A percentile compares a stretch with the other conserved stretches of the same genome.
Conservation (phyloP, 2,888 invertebrate genomes). For the Meghimatium bilineatum region DNA sequence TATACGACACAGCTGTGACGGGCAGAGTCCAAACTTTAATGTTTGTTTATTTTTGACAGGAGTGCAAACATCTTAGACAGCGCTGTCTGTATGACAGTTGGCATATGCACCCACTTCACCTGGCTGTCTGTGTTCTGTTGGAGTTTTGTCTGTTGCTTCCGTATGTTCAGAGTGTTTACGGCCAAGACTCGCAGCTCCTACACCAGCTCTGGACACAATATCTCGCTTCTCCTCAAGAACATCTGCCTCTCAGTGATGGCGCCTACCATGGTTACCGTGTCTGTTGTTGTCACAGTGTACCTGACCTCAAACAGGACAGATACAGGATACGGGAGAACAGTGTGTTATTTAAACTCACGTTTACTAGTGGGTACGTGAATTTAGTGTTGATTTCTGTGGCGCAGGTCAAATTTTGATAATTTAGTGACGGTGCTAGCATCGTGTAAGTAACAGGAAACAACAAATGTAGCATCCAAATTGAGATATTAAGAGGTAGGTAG, state of each 20-base stretch:
- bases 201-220: neutral
- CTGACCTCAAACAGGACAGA: neutral
- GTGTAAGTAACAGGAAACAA: no score
- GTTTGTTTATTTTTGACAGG: no score
- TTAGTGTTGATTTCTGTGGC: no score
- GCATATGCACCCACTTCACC: slow-evolving; percentile 14
- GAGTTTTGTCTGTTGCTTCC: slow-evolving; percentile 28
- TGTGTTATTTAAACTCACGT: slow-evolving; percentile 5
- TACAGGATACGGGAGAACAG: slow-evolving; percentile 5
- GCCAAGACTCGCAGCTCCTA: neutral
- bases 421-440: no score
- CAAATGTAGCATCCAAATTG: no score
- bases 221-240: neutral
- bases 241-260: neutral
- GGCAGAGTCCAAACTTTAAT: no score
- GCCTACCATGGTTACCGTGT: neutral
- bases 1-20: no score
- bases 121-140: slow-evolving; percentile 32
- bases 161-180: slow-evolving; percentile 35
- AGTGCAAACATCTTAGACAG: neutral
- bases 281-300: neutral
- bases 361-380: neutral
- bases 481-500: no score
- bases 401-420: no score
- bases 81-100: neutral